Percentiles rank a stretch among this genome's conserved stretches.
phyloP scores from a whole-genome alignment of 1,140 invertebrate species.

The Hetaerina americana region DNA sequence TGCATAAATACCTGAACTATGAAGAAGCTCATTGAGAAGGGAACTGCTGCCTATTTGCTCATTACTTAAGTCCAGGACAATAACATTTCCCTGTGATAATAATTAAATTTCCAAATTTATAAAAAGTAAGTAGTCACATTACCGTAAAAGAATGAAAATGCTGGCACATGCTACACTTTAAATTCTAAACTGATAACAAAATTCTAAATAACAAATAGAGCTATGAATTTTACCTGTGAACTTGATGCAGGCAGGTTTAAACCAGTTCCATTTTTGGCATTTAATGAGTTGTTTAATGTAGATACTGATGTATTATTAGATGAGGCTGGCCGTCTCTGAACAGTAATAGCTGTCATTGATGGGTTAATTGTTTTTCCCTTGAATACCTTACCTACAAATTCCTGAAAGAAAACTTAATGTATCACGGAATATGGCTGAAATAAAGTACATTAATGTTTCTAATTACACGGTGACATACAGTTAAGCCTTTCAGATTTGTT shows the following conservation, averaged over 20 bases:
- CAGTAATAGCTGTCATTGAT: constrained; percentile 6
- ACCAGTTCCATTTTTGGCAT: background rate
- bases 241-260: background rate
- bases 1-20: constrained; percentile 21
- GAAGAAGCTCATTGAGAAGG: constrained; percentile 20
- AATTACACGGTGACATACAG: too few relatives aligned
- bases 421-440: constrained; percentile 4
- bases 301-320: background rate
- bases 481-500: too few relatives aligned
- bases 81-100: constrained; percentile 19
- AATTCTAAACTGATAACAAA: too few relatives aligned
- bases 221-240: background rate
- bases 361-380: constrained; percentile 15
- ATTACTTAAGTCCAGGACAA: constrained; percentile 23
- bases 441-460: too few relatives aligned
- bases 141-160: too few relatives aligned
- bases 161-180: too few relatives aligned
- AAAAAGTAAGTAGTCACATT: too few relatives aligned
- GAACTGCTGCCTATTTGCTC: constrained; percentile 22
- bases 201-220: too few relatives aligned
- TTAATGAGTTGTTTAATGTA: background rate
- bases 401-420: constrained; percentile 19
- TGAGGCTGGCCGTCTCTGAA: constrained; percentile 5
- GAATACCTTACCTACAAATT: constrained; percentile 29
- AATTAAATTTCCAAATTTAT: too few relatives aligned